These are phyloP conservation scores for Crossaster papposus DNA, from an alignment of 53 echinoderm and acorn worm genomes.

Conservation along the genomic window DNA sequence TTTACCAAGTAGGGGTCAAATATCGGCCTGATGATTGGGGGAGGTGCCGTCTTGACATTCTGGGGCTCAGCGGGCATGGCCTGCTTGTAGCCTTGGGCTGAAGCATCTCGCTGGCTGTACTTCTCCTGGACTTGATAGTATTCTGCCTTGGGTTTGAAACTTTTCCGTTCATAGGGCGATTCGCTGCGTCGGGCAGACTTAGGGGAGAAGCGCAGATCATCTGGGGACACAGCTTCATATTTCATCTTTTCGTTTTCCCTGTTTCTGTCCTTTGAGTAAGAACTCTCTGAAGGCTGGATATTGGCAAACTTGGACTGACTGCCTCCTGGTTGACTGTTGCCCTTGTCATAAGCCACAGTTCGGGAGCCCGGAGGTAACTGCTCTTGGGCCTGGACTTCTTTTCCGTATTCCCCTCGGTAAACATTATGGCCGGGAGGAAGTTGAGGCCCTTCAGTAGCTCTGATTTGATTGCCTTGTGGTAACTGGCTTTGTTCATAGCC, in stretches of 20 bases:
- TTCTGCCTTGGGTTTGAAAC: conserved; percentile 17
- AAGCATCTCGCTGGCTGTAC: background rate
- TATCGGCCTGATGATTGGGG: conserved; percentile 48
- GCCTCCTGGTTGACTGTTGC: background rate
- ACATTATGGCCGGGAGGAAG: conserved; percentile 5
- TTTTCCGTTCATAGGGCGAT: conserved; percentile 28
- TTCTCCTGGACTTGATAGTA: conserved; percentile 40
- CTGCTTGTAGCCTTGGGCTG: background rate
- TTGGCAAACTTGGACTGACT: conserved; percentile 16
- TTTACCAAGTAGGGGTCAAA: conserved; percentile 80
- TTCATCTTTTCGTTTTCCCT: conserved; percentile 43
- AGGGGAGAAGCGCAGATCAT: conserved; percentile 37
- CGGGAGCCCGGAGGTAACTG: conserved; percentile 10
- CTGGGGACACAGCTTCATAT: conserved; percentile 54
- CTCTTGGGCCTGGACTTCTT: conserved; percentile 7
- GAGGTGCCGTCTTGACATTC: conserved; percentile 20
- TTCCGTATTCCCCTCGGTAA: conserved; percentile 10
- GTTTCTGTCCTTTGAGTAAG: conserved; percentile 20
- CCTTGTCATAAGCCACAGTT: background rate
- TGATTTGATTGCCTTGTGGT: conserved; percentile 2
- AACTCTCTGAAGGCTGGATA: background rate
- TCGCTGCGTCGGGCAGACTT: conserved; percentile 11
- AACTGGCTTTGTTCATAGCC: conserved; percentile 17
- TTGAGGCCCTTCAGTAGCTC: conserved; percentile 6
- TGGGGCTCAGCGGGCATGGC: conserved; percentile 3